phyloP scores from a whole-genome alignment of 2,797 vertebrate species.

The Sebastes matsubarae region DNA sequence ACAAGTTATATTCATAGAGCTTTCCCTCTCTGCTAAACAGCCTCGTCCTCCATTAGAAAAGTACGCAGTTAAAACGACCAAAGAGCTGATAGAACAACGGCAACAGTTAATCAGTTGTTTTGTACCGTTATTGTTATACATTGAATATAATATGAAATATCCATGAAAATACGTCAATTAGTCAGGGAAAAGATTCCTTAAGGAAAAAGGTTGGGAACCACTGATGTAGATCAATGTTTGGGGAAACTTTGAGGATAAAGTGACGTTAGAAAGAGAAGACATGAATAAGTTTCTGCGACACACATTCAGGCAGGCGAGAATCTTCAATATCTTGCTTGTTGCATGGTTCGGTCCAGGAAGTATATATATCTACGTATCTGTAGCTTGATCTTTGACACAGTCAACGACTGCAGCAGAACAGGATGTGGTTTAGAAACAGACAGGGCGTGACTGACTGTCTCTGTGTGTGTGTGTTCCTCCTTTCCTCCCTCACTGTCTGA shows the following conservation, averaged over 20 bases:
- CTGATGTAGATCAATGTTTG: neutral
- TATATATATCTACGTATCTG: slow-evolving; percentile 33
- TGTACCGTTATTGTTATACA: too few relatives aligned
- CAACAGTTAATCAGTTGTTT: too few relatives aligned
- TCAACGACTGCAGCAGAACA: slow-evolving; percentile 66
- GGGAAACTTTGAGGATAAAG: neutral
- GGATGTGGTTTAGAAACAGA: slow-evolving; percentile 82
- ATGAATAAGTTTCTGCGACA: neutral
- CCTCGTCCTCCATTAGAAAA: too few relatives aligned
- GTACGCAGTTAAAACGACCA: too few relatives aligned
- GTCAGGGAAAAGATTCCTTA: too few relatives aligned
- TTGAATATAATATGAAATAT: too few relatives aligned
- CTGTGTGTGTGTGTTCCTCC: slow-evolving; percentile 18
- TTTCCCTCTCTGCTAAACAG: too few relatives aligned
- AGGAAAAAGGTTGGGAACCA: too few relatives aligned
- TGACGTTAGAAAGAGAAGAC: neutral
- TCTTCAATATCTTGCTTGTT: slow-evolving; percentile 1
- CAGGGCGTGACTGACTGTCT: slow-evolving; percentile 72
- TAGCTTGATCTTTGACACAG: slow-evolving; percentile 66
- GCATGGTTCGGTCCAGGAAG: slow-evolving; percentile 38
- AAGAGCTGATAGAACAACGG: too few relatives aligned
- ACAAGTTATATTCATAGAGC: too few relatives aligned
- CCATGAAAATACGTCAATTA: too few relatives aligned
- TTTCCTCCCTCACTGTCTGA: slow-evolving; percentile 44
- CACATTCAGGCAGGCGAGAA: neutral